Evolutionary conservation across 2,113 vertebrate genomes (phyloP).

Genomic region (Solea senegalensis): DNA sequence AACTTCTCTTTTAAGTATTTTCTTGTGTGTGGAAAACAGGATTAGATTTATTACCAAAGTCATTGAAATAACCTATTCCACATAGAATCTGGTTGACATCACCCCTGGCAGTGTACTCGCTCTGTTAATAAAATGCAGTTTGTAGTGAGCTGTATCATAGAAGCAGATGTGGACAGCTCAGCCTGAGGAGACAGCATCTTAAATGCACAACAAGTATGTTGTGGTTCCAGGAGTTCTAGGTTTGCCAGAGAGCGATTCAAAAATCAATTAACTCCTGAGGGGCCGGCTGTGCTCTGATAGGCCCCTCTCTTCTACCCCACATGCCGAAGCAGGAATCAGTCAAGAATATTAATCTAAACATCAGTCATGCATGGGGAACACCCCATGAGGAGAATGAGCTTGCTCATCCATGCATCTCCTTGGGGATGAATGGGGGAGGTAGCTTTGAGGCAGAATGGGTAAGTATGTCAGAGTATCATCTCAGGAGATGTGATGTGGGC

Average conservation of each 20-base stretch:
- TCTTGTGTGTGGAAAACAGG: not conserved
- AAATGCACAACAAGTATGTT: constrained; percentile 54
- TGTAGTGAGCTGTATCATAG: not conserved
- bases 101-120: constrained; percentile 9
- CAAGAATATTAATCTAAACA: constrained; percentile 77
- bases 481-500: constrained; percentile 56
- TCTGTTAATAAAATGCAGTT: not conserved
- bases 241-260: constrained; percentile 57
- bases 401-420: constrained; percentile 75
- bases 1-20: too few species aligned
- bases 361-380: constrained; percentile 80
- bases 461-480: constrained; percentile 60
- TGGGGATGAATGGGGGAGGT: constrained; percentile 34
- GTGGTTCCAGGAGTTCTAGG: constrained; percentile 42
- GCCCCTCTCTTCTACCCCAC: constrained; percentile 33
- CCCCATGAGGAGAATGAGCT: constrained; percentile 76
- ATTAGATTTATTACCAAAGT: constrained; percentile 3
- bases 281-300: constrained; percentile 54
- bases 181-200: constrained; percentile 19
- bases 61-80: not conserved
- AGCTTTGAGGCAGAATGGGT: constrained; percentile 42
- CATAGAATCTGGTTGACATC: not conserved
- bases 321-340: constrained; percentile 67
- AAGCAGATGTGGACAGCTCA: constrained; percentile 28
- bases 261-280: constrained; percentile 68